Base-by-base conservation (phyloP, 2,888 invertebrate species). In the Agrochola circellaris region DNA sequence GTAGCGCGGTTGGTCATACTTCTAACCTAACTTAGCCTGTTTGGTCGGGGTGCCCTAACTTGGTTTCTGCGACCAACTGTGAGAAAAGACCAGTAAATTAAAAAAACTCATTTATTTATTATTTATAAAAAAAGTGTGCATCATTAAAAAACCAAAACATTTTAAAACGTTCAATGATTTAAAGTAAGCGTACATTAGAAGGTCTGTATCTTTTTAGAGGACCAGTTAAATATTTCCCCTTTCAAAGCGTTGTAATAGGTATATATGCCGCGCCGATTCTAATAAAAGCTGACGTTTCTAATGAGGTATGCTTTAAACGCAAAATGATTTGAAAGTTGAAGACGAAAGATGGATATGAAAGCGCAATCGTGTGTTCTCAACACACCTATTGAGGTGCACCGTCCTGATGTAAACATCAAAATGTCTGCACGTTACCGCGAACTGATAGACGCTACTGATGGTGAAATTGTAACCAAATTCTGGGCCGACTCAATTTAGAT, bases 271-370 rank as follows among this genome's bases (percentile, higher is more conserved):
- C 20, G 8, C 6, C 11, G 42, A 23, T 42, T 30, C 17, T 34
- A 70, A 51, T 54, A 42, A 42, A 72, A 42, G 17, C 23, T 42
- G 42, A 38, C 9, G 4, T 71, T 72, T 42, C 15, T 30, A 72
- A 26, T n/a, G 7, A 26, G 9, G 20, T n/a, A 26, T 34, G 7
- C 23, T 6, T 48, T 38, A 73, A 73, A 42, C 30, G 15, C 17
- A 72, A 30, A 6, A 70, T 13, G 13, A 74, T 45, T 56, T 34
- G 5, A 74, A 58, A 75, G 20, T 34, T 45, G 34, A 51, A 45
- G 20, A 45, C 5, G 15, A 45, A 9, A 56, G 1, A 17, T 26
- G 26, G 4, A 72, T 6, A 17, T 38, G 5, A 26, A 45, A 34
- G 17, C 11, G 13, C 7, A 45, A n/a, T n/a, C n/a, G n/a, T n/a